A percentile compares a stretch with the other conserved stretches of the same genome.
phyloP scores from a whole-genome alignment of 37 sponge, comb jelly and placozoan species.

The Spongilla lacustris region DNA sequence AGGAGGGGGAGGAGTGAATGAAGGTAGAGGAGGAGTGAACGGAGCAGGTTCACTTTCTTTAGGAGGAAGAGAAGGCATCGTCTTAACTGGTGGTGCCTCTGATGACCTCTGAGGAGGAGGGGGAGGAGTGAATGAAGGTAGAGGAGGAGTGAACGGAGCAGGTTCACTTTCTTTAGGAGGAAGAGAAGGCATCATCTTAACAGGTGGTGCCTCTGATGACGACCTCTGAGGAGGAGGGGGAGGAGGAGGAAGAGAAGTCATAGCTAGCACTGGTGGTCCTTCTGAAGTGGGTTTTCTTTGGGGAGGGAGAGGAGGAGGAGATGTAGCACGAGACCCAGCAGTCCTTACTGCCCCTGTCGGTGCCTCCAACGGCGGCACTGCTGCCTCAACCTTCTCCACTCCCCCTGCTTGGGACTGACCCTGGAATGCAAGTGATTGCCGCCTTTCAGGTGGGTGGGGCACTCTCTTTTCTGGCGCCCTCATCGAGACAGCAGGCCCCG shows the following conservation, averaged over 20 bases:
- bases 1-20: background rate
- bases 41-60: too few relatives aligned
- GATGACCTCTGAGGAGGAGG: background rate
- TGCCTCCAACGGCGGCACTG: background rate
- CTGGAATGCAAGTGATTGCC: background rate
- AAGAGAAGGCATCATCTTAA: too few relatives aligned
- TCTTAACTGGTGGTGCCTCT: background rate
- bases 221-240: too few relatives aligned
- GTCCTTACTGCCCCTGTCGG: background rate
- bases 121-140: background rate
- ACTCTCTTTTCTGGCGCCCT: background rate
- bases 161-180: background rate
- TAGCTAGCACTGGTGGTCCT: background rate
- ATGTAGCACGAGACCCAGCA: background rate
- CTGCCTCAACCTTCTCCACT: too few relatives aligned
- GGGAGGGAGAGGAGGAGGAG: conserved; percentile 2
- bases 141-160: background rate
- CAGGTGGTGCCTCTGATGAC: too few relatives aligned
- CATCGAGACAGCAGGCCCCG: background rate
- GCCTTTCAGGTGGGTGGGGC: background rate
- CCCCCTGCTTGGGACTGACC: too few relatives aligned
- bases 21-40: too few relatives aligned
- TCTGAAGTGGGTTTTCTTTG: background rate
- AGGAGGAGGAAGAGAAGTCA: background rate
- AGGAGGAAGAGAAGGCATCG: background rate